phyloP scores from a whole-genome alignment of 2,888 invertebrate genomes.

The Sylvicola cinctus region DNA sequence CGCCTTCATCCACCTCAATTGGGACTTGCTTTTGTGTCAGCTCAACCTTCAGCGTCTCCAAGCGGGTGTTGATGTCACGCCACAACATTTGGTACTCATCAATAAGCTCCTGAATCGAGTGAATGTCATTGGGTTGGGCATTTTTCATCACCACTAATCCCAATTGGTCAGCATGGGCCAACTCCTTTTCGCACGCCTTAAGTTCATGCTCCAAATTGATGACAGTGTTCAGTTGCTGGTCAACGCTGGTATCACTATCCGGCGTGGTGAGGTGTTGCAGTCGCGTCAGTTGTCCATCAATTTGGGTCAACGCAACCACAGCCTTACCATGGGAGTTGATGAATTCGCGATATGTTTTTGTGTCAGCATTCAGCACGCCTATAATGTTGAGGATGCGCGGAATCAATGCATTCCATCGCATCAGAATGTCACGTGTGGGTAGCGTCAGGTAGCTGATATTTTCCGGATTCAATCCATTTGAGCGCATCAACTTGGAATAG shows the following conservation, averaged over 20 bases:
- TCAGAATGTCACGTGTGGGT: slow-evolving; percentile 33
- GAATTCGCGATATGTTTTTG: slow-evolving; percentile 43
- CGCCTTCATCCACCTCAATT: slow-evolving; percentile 32
- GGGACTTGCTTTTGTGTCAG: slow-evolving; percentile 13
- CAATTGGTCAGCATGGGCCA: slow-evolving; percentile 36
- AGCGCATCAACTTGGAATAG: slow-evolving; percentile 45
- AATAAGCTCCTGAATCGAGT: slow-evolving; percentile 34
- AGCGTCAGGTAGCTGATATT: slow-evolving; percentile 40
- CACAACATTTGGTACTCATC: slow-evolving; percentile 43
- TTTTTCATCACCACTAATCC: slow-evolving; percentile 37
- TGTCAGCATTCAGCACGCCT: slow-evolving; percentile 33
- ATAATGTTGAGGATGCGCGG: slow-evolving; percentile 36
- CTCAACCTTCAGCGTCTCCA: slow-evolving; percentile 26
- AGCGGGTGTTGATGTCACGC: slow-evolving; percentile 34
- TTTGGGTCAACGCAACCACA: slow-evolving; percentile 44
- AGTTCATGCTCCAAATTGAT: slow-evolving; percentile 28
- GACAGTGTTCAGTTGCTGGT: slow-evolving; percentile 16
- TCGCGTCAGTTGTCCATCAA: slow-evolving; percentile 51
- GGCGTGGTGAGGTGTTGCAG: slow-evolving; percentile 35
- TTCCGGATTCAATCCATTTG: slow-evolving; percentile 44
- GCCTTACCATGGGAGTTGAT: slow-evolving; percentile 48
- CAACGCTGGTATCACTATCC: slow-evolving; percentile 18
- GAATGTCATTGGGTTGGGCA: slow-evolving; percentile 31
- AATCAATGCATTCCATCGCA: slow-evolving; percentile 42
- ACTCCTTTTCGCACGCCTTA: slow-evolving; percentile 26